Evolutionary conservation across 2,797 vertebrate species (phyloP), one percentile per base, ranked within the genome.

Genomic region (Amblyopsis hoosieri): DNA sequence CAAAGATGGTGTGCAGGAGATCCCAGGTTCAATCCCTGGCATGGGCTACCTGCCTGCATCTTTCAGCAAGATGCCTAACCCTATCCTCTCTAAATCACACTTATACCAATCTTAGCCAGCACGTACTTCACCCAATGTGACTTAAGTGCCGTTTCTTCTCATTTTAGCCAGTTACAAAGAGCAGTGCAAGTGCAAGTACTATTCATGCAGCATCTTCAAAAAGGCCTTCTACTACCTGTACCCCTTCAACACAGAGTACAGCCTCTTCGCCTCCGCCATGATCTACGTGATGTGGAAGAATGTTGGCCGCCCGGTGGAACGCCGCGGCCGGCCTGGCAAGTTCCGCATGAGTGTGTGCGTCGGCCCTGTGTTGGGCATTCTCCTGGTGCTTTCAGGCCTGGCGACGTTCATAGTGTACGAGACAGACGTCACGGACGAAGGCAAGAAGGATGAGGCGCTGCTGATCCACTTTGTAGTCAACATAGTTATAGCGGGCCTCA

Each of bases 241-340:
- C 29, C 95, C 94, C 15, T 95, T 96, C 74, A 96, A 96, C 85
- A 95, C 95, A 0, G 95, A 96, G 74, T 96, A 96, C 87, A 95
- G 94, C 45, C 93, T 96, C 68, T 95, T 96, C 1, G 94, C 95
- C n/a, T 94, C 94, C 3, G 92, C 95, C 72, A 91, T 95, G 93
- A 76, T 93, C 47, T 96, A 95, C 0, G 92, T 96, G 71, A 96
- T 95, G 95, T 95, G 95, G 95, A 95, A 94, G 83, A 96, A 96
- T 0, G 93, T 96, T 9, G 95, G 94, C 7, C 91, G 94, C 19
- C 68, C 90, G 67, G 88, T 94, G 57, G 88, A 91, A 31, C 80
- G 92, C 46, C 71, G 3, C 14, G 9, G 14, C 10, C 89, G 80
- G 55, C 47, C 12, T 2, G 70, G 64, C 52, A 83, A 62, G 71